Evolutionary conservation across 2,797 vertebrate species (phyloP).

Genomic region (Paramormyrops hopkinsi): DNA sequence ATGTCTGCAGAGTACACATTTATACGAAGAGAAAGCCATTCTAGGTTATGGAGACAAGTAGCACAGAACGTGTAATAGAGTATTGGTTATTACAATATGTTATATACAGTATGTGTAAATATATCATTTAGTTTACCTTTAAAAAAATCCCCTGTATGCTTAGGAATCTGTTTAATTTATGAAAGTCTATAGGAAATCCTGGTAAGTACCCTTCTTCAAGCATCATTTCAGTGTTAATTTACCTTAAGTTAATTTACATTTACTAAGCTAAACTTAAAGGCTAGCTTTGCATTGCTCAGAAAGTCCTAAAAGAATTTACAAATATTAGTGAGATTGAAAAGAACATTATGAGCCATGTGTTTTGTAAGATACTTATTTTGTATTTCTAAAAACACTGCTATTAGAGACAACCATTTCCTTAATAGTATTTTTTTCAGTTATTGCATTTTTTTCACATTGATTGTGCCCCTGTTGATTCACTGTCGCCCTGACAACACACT

Average conservation of each 20-base stretch:
- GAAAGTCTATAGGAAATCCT: not conserved
- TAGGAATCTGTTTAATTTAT: not conserved
- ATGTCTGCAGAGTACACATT: not conserved
- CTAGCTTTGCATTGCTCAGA: not conserved
- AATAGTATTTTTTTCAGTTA: not conserved
- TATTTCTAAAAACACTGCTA: not conserved
- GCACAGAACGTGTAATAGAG: not conserved
- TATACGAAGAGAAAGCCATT: not conserved
- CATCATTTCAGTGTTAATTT: not conserved
- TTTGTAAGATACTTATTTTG: not conserved
- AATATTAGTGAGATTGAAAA: not conserved
- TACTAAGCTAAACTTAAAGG: not conserved
- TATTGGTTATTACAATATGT: not conserved
- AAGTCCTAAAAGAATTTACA: not conserved
- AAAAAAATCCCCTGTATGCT: not conserved
- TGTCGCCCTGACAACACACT: not conserved
- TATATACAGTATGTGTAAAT: not conserved
- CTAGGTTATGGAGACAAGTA: not conserved
- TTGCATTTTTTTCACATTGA: not conserved
- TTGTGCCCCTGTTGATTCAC: not conserved
- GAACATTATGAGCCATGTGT: not conserved
- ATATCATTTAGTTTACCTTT: not conserved
- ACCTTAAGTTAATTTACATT: not conserved
- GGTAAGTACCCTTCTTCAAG: not conserved
- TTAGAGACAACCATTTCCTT: not conserved